A percentile compares a stretch with the other conserved stretches of the same genome.
Evolutionary conservation across 2,113 vertebrate genomes (phyloP).

Genomic region (Carettochelys insculpta): DNA sequence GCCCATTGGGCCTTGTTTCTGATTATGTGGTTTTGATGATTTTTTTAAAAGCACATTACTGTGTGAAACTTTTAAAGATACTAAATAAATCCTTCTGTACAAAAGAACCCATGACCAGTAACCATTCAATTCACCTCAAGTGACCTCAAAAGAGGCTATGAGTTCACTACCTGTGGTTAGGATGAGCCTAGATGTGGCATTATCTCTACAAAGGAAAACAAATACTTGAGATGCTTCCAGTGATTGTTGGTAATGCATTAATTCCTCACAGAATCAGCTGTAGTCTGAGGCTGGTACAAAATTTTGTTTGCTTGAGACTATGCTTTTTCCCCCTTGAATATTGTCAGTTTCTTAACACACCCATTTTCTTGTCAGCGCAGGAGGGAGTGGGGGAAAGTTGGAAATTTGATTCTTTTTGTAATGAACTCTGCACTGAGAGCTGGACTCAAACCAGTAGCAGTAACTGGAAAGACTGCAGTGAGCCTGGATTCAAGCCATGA

Average conservation of each 20-base stretch:
- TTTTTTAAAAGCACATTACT: neutral
- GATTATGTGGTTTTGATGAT: neutral
- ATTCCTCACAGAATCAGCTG: neutral
- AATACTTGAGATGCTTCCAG: neutral
- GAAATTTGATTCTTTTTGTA: neutral
- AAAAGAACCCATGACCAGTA: neutral
- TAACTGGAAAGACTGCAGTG: neutral
- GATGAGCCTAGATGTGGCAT: neutral
- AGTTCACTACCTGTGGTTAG: neutral
- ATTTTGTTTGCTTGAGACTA: neutral
- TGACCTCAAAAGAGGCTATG: neutral
- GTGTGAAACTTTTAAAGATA: neutral
- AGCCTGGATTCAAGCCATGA: slow-evolving; percentile 20
- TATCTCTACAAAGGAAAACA: fast-evolving
- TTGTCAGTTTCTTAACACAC: neutral
- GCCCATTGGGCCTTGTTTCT: neutral
- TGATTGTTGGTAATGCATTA: neutral
- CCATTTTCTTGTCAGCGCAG: neutral
- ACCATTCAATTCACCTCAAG: neutral
- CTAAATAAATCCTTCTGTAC: fast-evolving
- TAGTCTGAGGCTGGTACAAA: neutral
- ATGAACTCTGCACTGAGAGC: neutral
- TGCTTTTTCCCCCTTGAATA: neutral
- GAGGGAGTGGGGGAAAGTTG: neutral
- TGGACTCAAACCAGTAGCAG: slow-evolving; percentile 18